A percentile compares a stretch with the other conserved stretches of the same genome.
Conservation (phyloP, 2,113 vertebrate species). For the Stigmatopora argus region DNA sequence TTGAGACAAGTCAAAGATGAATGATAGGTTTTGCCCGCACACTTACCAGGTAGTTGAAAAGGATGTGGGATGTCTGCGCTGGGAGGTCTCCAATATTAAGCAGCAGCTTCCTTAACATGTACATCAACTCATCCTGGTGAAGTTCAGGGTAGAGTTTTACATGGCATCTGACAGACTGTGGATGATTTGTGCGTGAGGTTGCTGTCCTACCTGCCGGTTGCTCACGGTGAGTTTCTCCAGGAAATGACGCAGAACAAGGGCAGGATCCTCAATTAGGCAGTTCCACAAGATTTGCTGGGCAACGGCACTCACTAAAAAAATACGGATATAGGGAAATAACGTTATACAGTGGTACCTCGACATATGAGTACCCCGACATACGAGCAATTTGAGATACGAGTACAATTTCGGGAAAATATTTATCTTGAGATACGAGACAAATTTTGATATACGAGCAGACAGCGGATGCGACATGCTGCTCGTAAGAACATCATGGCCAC, state of each 20-base stretch:
- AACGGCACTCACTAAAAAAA: conserved; percentile 85
- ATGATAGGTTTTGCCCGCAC: background rate
- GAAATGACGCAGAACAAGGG: conserved; percentile 93
- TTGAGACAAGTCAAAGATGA: background rate
- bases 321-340: background rate
- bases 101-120: conserved; percentile 94
- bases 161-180: background rate
- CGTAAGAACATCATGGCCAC: too few species aligned
- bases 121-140: conserved; percentile 91
- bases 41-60: conserved; percentile 98
- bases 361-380: too few species aligned
- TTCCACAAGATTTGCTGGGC: conserved; percentile 98
- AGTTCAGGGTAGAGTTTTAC: background rate
- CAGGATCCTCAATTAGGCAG: conserved; percentile 96
- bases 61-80: conserved; percentile 95
- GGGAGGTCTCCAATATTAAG: conserved; percentile 96
- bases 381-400: too few species aligned
- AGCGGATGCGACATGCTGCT: too few species aligned
- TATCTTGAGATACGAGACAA: too few species aligned
- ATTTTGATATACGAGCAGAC: too few species aligned
- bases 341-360: too few species aligned
- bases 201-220: conserved; percentile 84
- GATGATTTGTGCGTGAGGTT: background rate
- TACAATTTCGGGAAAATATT: too few species aligned
- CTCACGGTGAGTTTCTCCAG: conserved; percentile 96